Conservation (phyloP, 2,113 vertebrate species). For the Tylochromis polylepis region DNA sequence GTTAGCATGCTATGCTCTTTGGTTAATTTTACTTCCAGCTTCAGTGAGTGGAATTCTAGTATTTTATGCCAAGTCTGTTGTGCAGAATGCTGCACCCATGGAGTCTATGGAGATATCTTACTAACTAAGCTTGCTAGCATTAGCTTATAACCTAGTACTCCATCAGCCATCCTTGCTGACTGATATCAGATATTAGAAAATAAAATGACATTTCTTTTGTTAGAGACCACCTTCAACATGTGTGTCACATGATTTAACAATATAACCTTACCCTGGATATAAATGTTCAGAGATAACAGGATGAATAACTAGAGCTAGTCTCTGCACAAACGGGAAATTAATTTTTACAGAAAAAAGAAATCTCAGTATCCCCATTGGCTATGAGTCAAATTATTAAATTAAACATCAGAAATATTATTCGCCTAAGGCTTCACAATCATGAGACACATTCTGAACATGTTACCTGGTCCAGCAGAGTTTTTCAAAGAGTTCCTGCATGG, state of each 20-base stretch:
- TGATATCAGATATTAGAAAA: not conserved
- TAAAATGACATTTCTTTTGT: not conserved
- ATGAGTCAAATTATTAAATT: too few relatives aligned
- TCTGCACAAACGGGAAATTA: not conserved
- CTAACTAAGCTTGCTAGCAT: rapidly evolving
- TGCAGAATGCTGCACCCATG: not conserved
- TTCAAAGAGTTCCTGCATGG: constrained; percentile 87
- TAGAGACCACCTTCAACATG: not conserved
- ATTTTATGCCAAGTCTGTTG: not conserved
- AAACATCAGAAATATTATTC: not conserved
- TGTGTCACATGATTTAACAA: rapidly evolving
- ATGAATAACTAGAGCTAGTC: not conserved
- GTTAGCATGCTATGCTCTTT: not conserved
- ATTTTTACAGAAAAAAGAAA: too few relatives aligned
- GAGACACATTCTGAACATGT: not conserved
- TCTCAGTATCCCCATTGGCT: too few relatives aligned
- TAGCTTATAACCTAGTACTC: not conserved
- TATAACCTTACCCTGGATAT: rapidly evolving
- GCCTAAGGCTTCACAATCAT: not conserved
- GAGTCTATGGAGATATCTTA: not conserved
- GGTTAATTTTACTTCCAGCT: not conserved
- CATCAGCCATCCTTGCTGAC: not conserved
- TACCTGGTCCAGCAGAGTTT: constrained; percentile 94
- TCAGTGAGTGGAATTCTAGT: rapidly evolving
- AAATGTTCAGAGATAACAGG: not conserved